Evolutionary conservation across 2,888 invertebrate genomes (phyloP), one percentile per base, ranked within the genome.

Genomic region (Hydroisotoma schaefferi): DNA sequence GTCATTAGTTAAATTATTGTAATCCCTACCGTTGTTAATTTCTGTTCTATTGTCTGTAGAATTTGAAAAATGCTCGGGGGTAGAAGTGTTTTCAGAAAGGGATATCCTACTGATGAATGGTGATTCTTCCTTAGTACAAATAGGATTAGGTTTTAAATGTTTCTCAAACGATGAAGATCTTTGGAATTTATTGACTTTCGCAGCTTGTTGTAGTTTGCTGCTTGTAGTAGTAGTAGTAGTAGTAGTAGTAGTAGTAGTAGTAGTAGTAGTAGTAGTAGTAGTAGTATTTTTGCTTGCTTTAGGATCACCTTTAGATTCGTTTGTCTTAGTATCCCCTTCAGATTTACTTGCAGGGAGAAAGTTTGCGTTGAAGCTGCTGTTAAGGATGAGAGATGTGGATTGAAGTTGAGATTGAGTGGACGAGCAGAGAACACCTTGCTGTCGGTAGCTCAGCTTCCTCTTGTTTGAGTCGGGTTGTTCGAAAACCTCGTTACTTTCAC

Each of bases 371-470:
- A 20, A 15, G 40, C 20, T 8, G 40, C 33, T 18, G 40, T 15
- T 40, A 5, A 20, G 15, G 4, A 40, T 20, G 28, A 2, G 18
- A 5, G 55, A 20, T n/a, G n/a, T n/a, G n/a, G n/a, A n/a, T n/a
- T n/a, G n/a, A n/a, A n/a, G n/a, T n/a, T n/a, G n/a, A n/a, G n/a
- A n/a, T n/a, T n/a, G n/a, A 15, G 43, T 22, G 28, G 28, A 23
- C 8, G 61, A 44, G 29, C 38, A 59, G 38, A 63, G 46, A 33
- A 63, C 59, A n/a, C 59, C 63, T 56, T 59, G 59, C 43, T 52
- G 43, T 22, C 63, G 63, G 49, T 63, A 63, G 27, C 52, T 59
- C 29, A 63, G 59, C 26, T 55, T 55, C 28, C 48, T 28, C 20
- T 27, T 40, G 55, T 54, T 54, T 33, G 48, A 54, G 10, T n/a